Conservation (phyloP, 2,888 invertebrate species). For the Tanypteryx hageni region DNA sequence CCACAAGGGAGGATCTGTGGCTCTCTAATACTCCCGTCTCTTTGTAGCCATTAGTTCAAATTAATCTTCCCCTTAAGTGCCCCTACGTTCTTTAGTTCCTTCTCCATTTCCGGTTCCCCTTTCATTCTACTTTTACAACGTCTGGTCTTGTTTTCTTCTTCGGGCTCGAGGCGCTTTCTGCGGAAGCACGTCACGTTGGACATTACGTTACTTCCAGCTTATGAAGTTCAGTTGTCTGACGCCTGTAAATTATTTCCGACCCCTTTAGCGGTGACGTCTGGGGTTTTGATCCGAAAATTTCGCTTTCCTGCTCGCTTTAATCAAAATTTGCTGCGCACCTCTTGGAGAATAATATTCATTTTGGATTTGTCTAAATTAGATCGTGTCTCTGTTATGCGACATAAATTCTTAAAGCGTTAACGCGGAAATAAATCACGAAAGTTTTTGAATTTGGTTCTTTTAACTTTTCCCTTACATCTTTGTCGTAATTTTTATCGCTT, state of each 20-base stretch:
- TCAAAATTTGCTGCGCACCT: not conserved
- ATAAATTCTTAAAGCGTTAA: too few species aligned
- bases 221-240: too few species aligned
- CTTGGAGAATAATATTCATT: not conserved
- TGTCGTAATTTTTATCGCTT: too few species aligned
- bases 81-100: not conserved
- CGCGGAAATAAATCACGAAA: too few species aligned
- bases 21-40: slow-evolving; percentile 20
- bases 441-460: too few species aligned
- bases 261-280: too few species aligned
- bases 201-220: too few species aligned
- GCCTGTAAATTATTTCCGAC: too few species aligned
- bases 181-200: not conserved
- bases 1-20: slow-evolving; percentile 9
- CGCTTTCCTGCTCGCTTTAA: too few species aligned
- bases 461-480: too few species aligned
- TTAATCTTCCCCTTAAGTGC: slow-evolving; percentile 28
- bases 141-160: not conserved
- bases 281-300: too few species aligned
- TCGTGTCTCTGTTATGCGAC: too few species aligned
- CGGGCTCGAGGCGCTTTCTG: not conserved
- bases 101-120: not conserved
- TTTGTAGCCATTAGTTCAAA: slow-evolving; percentile 43
- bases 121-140: not conserved
- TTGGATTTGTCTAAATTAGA: not conserved